phyloP scores from a whole-genome alignment of 2,113 vertebrate genomes.

The Saiga tatarica region DNA sequence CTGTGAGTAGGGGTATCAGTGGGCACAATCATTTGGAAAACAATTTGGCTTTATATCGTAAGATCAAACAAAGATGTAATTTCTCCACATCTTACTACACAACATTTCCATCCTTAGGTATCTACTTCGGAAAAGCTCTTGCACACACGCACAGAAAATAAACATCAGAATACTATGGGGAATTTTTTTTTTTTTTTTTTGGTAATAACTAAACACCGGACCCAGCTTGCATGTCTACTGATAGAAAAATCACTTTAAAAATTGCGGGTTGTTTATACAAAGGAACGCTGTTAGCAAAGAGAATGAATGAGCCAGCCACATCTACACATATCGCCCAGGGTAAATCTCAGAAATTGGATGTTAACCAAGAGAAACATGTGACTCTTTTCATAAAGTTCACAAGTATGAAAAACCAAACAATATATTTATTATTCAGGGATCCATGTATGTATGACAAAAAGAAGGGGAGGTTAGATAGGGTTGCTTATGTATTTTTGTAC shows the following conservation, averaged over 20 bases:
- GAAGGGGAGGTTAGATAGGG: background rate
- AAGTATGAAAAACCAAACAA: background rate
- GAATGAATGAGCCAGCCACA: background rate
- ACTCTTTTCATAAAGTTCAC: background rate
- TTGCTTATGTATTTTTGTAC: background rate
- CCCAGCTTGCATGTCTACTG: background rate
- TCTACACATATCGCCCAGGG: background rate
- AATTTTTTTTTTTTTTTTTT: background rate
- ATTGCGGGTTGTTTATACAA: background rate
- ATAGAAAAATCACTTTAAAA: background rate
- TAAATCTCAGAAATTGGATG: background rate
- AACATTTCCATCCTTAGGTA: background rate
- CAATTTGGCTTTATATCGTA: background rate
- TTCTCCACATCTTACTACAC: background rate
- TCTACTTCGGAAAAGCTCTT: background rate
- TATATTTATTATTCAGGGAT: background rate
- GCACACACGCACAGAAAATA: background rate
- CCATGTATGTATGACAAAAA: background rate
- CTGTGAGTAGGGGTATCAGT: background rate
- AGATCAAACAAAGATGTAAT: background rate
- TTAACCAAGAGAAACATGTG: background rate
- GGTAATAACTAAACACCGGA: background rate
- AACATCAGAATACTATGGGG: background rate
- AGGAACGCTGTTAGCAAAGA: background rate
- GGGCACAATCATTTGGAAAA: slow-evolving; percentile 1